Evolutionary conservation across 2,113 vertebrate genomes (phyloP), one percentile per base, ranked within the genome.

Genomic region (Phrynosoma platyrhinos): DNA sequence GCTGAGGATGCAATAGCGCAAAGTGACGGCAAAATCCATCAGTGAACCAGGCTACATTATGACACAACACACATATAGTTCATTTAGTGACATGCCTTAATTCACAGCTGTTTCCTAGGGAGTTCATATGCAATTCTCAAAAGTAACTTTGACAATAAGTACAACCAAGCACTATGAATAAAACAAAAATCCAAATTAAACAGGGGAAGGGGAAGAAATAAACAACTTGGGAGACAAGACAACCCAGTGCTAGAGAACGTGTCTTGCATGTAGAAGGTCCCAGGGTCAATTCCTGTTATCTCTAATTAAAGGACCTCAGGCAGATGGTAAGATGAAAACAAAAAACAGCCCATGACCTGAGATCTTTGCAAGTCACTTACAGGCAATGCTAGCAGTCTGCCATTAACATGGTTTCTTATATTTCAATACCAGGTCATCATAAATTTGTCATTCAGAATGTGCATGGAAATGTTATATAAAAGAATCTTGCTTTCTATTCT

Each of bases 31-130:
- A 47, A 47, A 47, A 47, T 47, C 7, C 47, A 47, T 47, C 47
- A 47, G 47, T 47, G 47, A 47, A 47, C 47, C 47, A 47, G 47
- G 47, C 7, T 47, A 47, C 47, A 36, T 36, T 36, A 36, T 36
- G 5, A 47, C 47, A 47, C 47, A 47, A 47, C 47, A 47, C 47
- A 47, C 47, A 7, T 7, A 47, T 47, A 86, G 18, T 0, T 0
- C 0, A 25, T 55, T 87, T 21, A 58, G 88, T 6, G 86, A 90
- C 84, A 1, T 12, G 42, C 69, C 92, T 87, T 79, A 32, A 87
- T 80, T 88, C 40, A 81, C 75, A 53, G 30, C 30, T 30, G 84
- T 7, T 68, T 53, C 71, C 71, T 83, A 68, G 2, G 2, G 21
- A 27, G 40, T 77, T 66, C 52, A 25, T 5, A 13, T 88, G 18